phyloP scores from a whole-genome alignment of 1,140 invertebrate genomes.

The Pseudomyrmex sp. region DNA sequence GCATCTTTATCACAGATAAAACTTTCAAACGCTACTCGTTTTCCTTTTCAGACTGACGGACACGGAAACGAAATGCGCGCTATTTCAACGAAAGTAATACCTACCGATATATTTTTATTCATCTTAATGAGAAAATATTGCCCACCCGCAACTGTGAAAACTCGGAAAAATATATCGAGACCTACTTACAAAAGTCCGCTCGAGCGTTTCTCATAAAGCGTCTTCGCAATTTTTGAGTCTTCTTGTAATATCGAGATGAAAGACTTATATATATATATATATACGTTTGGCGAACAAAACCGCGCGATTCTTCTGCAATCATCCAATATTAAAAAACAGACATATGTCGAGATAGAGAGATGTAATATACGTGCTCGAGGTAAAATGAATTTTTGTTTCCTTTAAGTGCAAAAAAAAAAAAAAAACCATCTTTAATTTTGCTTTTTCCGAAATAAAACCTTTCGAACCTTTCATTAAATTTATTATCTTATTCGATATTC shows the following conservation, averaged over 20 bases:
- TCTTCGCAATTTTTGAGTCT: not conserved
- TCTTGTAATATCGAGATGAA: constrained; percentile 4
- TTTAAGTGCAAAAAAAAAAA: no score
- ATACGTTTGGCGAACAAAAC: no score
- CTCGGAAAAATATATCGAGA: not conserved
- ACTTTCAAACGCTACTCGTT: constrained; percentile 14
- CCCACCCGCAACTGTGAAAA: not conserved
- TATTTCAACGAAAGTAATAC: constrained; percentile 25
- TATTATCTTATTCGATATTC: constrained; percentile 7
- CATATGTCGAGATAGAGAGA: no score
- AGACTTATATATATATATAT: not conserved
- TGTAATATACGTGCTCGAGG: no score
- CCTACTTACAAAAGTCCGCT: not conserved
- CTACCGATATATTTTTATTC: constrained; percentile 17
- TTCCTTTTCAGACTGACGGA: not conserved
- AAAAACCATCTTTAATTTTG: no score
- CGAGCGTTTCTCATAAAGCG: not conserved
- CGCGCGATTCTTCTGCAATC: no score
- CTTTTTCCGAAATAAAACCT: no score
- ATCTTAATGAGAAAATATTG: constrained; percentile 1
- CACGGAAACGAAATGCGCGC: not conserved
- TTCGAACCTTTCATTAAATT: not conserved
- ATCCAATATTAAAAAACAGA: no score
- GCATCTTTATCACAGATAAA: constrained; percentile 31
- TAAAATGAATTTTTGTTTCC: no score